Evolutionary conservation across 2,797 vertebrate genomes (phyloP).

Genomic region (Sebastes trivittatus): DNA sequence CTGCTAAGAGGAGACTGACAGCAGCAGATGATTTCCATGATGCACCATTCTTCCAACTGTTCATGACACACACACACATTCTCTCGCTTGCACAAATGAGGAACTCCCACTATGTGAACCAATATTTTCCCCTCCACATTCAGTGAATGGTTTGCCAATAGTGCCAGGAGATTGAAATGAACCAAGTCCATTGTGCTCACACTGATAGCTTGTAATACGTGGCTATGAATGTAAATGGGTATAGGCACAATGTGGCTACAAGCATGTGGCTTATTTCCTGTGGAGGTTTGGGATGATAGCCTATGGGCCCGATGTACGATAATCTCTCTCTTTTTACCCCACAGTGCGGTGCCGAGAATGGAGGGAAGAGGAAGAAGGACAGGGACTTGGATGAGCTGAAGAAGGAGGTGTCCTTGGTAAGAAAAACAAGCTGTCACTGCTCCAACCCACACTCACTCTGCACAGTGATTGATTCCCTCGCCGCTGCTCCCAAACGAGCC

Average conservation of each 20-base stretch:
- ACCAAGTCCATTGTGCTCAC: conserved; percentile 49
- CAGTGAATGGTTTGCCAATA: conserved; percentile 41
- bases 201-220: conserved; percentile 32
- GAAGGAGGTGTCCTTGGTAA: conserved; percentile 92
- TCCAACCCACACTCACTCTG: conserved; percentile 18
- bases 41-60: conserved; percentile 66
- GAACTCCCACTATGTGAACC: conserved; percentile 16
- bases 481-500: conserved; percentile 37
- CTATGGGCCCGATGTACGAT: conserved; percentile 4
- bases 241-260: conserved; percentile 8
- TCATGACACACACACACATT: conserved; percentile 35
- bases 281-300: conserved; percentile 6
- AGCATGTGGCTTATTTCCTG: conserved; percentile 12
- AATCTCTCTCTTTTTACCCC: conserved; percentile 7
- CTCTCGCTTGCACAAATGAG: conserved; percentile 26
- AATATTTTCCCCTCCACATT: conserved; percentile 30
- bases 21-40: conserved; percentile 83
- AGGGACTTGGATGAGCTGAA: conserved; percentile 91
- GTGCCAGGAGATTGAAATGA: conserved; percentile 57
- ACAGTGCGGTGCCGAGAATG: conserved; percentile 79
- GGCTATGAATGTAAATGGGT: conserved; percentile 46
- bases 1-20: conserved; percentile 78
- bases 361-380: conserved; percentile 83
- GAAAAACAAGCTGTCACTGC: conserved; percentile 53
- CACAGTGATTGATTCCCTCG: conserved; percentile 55